phyloP scores from a whole-genome alignment of 2,797 vertebrate genomes.

The Naso thynnoides region DNA sequence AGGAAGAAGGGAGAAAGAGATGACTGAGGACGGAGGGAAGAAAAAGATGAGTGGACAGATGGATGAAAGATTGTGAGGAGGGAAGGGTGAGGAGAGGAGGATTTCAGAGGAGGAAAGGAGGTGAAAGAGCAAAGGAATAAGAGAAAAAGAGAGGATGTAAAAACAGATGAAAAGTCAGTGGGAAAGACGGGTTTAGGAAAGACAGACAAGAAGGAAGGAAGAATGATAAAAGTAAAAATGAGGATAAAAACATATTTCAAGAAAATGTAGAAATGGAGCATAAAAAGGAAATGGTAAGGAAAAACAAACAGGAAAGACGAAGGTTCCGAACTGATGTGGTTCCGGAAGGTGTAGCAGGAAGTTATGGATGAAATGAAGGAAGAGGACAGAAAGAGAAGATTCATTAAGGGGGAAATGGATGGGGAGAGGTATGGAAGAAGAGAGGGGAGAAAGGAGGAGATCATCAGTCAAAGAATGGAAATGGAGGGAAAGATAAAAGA shows the following conservation, averaged over 20 bases:
- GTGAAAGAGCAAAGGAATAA: neutral
- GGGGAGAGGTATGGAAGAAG: neutral
- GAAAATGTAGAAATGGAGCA: neutral
- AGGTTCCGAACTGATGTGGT: neutral
- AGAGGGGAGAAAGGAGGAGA: neutral
- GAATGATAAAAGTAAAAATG: neutral
- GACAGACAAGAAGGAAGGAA: neutral
- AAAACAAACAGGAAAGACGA: neutral
- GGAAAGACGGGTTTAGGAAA: neutral
- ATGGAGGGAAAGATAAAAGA: neutral
- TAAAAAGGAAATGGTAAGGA: neutral
- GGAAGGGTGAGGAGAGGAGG: neutral
- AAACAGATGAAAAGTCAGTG: neutral
- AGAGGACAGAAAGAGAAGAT: neutral
- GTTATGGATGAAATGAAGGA: slow-evolving; percentile 17
- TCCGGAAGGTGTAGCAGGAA: slow-evolving; percentile 7
- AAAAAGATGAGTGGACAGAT: neutral
- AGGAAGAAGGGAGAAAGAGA: slow-evolving; percentile 15
- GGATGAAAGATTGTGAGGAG: neutral
- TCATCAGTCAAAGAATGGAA: neutral
- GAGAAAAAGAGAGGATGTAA: neutral
- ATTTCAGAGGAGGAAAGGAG: neutral
- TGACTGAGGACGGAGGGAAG: neutral
- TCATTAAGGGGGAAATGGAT: neutral
- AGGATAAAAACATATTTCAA: neutral